Evolutionary conservation across 2,113 vertebrate species (phyloP).

Genomic region (Apteryx mantelli): DNA sequence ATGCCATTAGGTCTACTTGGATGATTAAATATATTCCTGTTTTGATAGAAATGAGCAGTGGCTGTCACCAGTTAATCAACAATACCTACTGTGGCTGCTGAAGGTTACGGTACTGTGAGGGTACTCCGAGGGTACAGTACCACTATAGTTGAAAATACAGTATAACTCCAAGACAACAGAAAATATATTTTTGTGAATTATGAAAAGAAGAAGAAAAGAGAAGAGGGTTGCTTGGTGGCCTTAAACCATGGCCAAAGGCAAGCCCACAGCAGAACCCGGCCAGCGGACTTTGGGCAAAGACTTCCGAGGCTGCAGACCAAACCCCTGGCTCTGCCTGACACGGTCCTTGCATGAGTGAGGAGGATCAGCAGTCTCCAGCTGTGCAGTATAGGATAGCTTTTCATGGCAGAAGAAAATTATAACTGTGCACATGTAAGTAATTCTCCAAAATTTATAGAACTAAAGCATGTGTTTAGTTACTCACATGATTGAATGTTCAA

Average conservation of each 20-base stretch:
- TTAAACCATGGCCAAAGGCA: accelerated
- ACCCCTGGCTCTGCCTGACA: neutral
- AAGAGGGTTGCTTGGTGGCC: accelerated
- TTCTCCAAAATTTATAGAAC: slow-evolving; percentile 51
- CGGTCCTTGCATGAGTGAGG: neutral
- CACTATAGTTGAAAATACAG: neutral
- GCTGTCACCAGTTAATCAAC: slow-evolving; percentile 9
- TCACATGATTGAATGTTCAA: slow-evolving; percentile 50
- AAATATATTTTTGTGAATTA: neutral
- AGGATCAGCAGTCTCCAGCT: slow-evolving; percentile 24
- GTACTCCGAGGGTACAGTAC: neutral
- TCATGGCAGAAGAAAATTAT: slow-evolving; percentile 52
- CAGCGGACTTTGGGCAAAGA: neutral
- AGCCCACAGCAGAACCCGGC: neutral
- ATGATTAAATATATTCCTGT: slow-evolving; percentile 79
- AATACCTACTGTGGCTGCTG: neutral
- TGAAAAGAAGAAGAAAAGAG: neutral
- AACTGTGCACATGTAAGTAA: slow-evolving; percentile 11
- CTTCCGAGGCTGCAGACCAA: neutral
- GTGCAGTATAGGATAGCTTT: neutral
- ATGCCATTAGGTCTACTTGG: slow-evolving; percentile 75
- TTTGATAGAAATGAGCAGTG: neutral
- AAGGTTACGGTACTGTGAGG: too few species aligned
- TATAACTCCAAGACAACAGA: neutral
- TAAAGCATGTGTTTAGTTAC: slow-evolving; percentile 36